phyloP scores from a whole-genome alignment of 2,888 invertebrate genomes.

The Barypeithes pellucidus region DNA sequence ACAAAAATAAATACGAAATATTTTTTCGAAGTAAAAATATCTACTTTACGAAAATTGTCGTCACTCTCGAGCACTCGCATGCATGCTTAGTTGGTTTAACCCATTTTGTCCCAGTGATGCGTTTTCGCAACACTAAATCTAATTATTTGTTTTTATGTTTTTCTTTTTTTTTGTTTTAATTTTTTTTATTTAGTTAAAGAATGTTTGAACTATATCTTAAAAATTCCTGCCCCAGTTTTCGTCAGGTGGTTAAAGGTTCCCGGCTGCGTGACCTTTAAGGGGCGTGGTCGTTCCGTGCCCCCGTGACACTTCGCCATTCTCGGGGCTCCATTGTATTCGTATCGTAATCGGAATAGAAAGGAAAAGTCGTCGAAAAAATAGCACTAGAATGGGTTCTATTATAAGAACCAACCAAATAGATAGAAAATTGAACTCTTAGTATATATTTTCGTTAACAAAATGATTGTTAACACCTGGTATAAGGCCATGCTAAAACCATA shows the following conservation, averaged over 20 bases:
- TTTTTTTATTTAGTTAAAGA: too few species aligned
- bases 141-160: too few species aligned
- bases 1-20: too few species aligned
- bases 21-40: too few species aligned
- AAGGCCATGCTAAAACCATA: slow-evolving; percentile 26
- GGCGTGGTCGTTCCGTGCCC: slow-evolving; percentile 42
- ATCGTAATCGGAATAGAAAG: slow-evolving; percentile 45
- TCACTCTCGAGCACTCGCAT: too few species aligned
- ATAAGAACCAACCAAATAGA: not conserved
- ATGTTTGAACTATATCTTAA: not conserved
- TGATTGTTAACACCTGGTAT: slow-evolving; percentile 16
- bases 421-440: not conserved
- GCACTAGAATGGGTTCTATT: not conserved
- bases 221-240: slow-evolving; percentile 34
- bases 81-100: too few species aligned
- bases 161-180: too few species aligned
- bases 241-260: slow-evolving; percentile 43
- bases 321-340: slow-evolving; percentile 30
- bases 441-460: slow-evolving; percentile 9
- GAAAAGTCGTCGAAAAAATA: slow-evolving; percentile 22
- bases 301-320: slow-evolving; percentile 36
- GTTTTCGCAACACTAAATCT: too few species aligned
- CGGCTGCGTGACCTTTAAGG: slow-evolving; percentile 45
- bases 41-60: too few species aligned
- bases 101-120: too few species aligned